phyloP scores from a whole-genome alignment of 2,888 invertebrate species.

The Napeogenes sylphis region DNA sequence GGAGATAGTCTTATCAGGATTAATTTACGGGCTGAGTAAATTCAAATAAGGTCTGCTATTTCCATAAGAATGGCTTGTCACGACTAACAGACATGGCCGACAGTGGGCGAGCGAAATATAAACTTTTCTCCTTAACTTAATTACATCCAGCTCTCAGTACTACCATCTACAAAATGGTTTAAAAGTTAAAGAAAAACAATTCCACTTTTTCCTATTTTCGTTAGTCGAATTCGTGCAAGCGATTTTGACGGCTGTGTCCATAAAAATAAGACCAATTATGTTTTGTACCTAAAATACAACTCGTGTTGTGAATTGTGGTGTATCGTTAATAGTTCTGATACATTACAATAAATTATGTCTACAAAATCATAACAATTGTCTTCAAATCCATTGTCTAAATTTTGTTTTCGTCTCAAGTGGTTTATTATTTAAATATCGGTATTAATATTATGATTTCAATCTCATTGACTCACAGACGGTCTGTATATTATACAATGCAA shows the following conservation, averaged over 20 bases:
- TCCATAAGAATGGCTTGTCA: slow-evolving; percentile 60
- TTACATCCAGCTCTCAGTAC: slow-evolving; percentile 35
- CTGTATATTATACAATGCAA: slow-evolving; percentile 4
- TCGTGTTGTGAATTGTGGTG: too few relatives aligned
- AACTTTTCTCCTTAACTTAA: slow-evolving; percentile 49
- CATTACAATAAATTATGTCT: too few relatives aligned
- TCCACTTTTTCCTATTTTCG: neutral
- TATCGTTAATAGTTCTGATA: too few relatives aligned
- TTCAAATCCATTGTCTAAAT: slow-evolving; percentile 47
- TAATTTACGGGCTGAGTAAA: slow-evolving; percentile 46
- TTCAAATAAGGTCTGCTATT: slow-evolving; percentile 46
- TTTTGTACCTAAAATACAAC: too few relatives aligned
- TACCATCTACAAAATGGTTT: neutral
- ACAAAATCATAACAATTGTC: slow-evolving; percentile 34
- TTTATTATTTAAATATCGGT: slow-evolving; percentile 17
- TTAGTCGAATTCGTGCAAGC: neutral
- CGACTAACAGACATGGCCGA: slow-evolving; percentile 39
- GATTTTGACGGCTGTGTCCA: too few relatives aligned
- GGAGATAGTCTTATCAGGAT: slow-evolving; percentile 28
- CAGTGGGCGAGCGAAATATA: slow-evolving; percentile 40
- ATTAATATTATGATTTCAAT: slow-evolving; percentile 22
- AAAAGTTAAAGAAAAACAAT: neutral
- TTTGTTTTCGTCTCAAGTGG: slow-evolving; percentile 8
- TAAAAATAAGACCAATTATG: too few relatives aligned
- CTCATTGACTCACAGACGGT: slow-evolving; percentile 17